phyloP scores from a whole-genome alignment of 1,140 invertebrate species.

The Bombus haemorrhoidalis region DNA sequence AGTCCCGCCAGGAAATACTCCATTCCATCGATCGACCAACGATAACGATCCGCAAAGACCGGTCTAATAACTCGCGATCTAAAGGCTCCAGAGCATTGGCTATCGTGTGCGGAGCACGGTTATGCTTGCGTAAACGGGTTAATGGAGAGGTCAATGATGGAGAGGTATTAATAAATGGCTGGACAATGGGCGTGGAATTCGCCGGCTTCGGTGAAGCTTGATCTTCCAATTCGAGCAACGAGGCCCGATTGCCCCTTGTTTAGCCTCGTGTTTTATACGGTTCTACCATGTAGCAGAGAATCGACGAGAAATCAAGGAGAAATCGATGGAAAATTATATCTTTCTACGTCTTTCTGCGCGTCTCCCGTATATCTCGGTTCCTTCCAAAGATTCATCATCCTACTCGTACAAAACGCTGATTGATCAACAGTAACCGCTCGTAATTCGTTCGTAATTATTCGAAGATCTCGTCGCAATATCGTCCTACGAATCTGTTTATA shows the following conservation, averaged over 20 bases:
- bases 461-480: background rate
- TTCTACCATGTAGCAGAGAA: background rate
- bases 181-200: slow-evolving; percentile 64
- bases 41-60: slow-evolving; percentile 55
- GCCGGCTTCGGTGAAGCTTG: slow-evolving; percentile 34
- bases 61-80: slow-evolving; percentile 60
- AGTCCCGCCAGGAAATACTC: slow-evolving; percentile 54
- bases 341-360: too few relatives aligned
- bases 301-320: background rate
- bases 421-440: too few relatives aligned
- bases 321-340: too few relatives aligned
- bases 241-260: slow-evolving; percentile 26
- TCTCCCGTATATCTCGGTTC: too few relatives aligned
- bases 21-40: slow-evolving; percentile 46
- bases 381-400: too few relatives aligned
- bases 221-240: slow-evolving; percentile 48
- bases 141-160: slow-evolving; percentile 67
- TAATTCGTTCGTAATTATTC: too few relatives aligned
- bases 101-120: slow-evolving; percentile 22
- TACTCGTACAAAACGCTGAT: too few relatives aligned
- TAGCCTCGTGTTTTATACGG: background rate
- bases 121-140: slow-evolving; percentile 66
- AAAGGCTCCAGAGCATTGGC: slow-evolving; percentile 13
- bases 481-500: background rate
- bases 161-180: slow-evolving; percentile 65